Evolutionary conservation across 2,888 invertebrate species (phyloP).

Genomic region (Hyles lineata): DNA sequence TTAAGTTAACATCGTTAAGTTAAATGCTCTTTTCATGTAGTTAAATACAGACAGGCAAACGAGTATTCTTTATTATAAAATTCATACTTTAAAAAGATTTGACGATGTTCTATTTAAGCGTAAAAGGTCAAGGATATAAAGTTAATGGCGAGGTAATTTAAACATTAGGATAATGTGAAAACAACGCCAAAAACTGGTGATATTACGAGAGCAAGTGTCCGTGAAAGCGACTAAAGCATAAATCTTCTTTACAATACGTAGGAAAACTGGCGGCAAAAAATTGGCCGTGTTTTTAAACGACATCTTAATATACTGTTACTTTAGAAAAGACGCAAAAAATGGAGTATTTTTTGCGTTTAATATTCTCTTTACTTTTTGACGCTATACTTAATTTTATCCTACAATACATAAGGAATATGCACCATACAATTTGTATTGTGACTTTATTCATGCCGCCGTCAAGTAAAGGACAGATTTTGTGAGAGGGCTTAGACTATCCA

Average conservation of each 20-base stretch:
- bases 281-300: not conserved
- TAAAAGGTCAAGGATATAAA: constrained; percentile 13
- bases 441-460: no score
- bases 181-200: constrained; percentile 13
- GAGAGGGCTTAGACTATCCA: no score
- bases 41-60: not conserved
- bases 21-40: no score
- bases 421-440: no score
- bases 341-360: not conserved
- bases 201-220: constrained; percentile 6
- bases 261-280: constrained; percentile 11
- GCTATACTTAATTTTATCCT: no score
- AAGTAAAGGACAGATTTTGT: no score
- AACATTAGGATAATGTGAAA: constrained; percentile 23
- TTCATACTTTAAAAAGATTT: not conserved
- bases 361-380: not conserved
- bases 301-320: not conserved
- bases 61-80: not conserved
- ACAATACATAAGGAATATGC: no score
- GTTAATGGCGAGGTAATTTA: not conserved
- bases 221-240: constrained; percentile 13
- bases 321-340: not conserved
- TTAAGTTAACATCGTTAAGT: no score
- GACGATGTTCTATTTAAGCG: not conserved
- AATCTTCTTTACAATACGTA: not conserved